phyloP scores from a whole-genome alignment of 64 coral and sea anemone species.

The Dendronephthya gigantea region DNA sequence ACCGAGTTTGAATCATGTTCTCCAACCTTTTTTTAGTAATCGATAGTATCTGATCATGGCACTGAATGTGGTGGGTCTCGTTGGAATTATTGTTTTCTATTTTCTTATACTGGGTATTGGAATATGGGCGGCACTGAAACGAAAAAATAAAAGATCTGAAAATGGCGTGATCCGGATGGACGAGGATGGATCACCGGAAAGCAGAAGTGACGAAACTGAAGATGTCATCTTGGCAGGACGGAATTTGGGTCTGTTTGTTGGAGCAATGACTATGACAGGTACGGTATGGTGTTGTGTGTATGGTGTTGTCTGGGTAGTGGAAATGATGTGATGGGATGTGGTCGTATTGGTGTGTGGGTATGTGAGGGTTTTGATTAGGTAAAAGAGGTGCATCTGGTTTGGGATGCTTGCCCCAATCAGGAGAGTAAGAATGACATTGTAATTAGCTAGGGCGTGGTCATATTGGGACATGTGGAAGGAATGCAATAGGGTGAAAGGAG shows the following conservation, averaged over 20 bases:
- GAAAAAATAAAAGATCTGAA: not conserved
- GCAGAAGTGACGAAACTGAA: not conserved
- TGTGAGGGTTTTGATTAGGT: too few species aligned
- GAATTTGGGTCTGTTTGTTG: slow-evolving; percentile 75
- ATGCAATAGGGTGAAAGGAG: too few species aligned
- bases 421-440: too few species aligned
- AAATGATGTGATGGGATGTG: not conserved
- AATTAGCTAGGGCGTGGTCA: too few species aligned
- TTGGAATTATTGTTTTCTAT: not conserved
- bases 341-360: not conserved
- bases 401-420: too few species aligned
- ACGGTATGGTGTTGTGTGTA: not conserved
- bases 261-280: slow-evolving; percentile 92
- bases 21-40: not conserved
- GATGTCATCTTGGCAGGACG: slow-evolving; percentile 82
- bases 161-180: not conserved
- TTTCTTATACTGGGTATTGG: not conserved
- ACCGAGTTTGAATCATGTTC: too few species aligned
- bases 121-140: not conserved
- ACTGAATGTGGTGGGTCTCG: not conserved
- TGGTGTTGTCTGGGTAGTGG: not conserved
- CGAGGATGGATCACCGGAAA: not conserved
- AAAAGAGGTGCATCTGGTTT: too few species aligned
- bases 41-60: not conserved
- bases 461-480: too few species aligned